Percentiles rank a stretch among this genome's conserved stretches.
These are phyloP conservation scores for Hycleus cichorii DNA, from an alignment of 1,140 invertebrate genomes.

Conservation along the genomic window DNA sequence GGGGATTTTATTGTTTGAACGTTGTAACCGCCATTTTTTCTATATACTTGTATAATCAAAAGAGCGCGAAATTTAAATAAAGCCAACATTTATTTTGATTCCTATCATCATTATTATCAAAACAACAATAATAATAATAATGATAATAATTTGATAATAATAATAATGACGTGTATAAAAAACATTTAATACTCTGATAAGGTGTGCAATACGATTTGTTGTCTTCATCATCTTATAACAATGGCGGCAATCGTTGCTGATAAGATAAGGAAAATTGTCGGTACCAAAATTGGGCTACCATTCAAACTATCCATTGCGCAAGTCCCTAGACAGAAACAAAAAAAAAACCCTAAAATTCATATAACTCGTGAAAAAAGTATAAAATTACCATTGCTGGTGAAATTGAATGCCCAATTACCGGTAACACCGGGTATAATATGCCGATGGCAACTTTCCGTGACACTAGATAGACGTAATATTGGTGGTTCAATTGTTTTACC, in stretches of 20 bases:
- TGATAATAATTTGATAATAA: not conserved
- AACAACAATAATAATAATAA: not conserved
- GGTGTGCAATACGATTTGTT: constrained; percentile 23
- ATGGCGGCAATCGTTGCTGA: constrained; percentile 13
- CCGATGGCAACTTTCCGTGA: constrained; percentile 44
- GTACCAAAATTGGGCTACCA: constrained; percentile 22
- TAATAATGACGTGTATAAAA: constrained; percentile 4
- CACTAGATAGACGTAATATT: constrained; percentile 40
- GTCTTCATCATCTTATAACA: constrained; percentile 35
- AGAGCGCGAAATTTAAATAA: not conserved
- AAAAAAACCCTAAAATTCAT: constrained; percentile 1
- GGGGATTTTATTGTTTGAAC: no score
- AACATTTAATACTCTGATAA: constrained; percentile 30
- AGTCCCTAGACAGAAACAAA: constrained; percentile 26
- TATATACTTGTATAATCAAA: constrained; percentile 5
- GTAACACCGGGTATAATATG: constrained; percentile 40
- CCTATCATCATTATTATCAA: not conserved
- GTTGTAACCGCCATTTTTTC: not conserved
- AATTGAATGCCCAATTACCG: constrained; percentile 48
- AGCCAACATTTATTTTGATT: constrained; percentile 3
- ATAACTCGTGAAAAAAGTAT: not conserved
- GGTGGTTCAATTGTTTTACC: constrained; percentile 30
- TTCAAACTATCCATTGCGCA: constrained; percentile 29
- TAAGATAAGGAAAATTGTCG: constrained; percentile 22
- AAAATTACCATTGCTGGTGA: constrained; percentile 50